Percentiles rank a stretch among this genome's conserved stretches.
Conservation (phyloP, 2,888 invertebrate genomes). For the Tipula vernalis region DNA sequence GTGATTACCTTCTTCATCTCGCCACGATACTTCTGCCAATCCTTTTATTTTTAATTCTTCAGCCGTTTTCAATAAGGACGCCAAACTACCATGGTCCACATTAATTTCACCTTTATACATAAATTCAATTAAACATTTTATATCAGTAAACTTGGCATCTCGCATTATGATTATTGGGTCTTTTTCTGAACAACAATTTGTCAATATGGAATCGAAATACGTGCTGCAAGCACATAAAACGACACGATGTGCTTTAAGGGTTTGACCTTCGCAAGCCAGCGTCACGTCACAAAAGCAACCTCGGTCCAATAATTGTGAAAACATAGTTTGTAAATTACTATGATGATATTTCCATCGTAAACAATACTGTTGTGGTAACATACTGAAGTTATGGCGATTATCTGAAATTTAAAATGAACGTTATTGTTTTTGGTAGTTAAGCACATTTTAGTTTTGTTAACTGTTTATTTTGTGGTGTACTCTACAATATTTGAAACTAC, state of each 20-base stretch:
- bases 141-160: constrained; percentile 81
- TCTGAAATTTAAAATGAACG: neutral
- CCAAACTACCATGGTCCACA: constrained; percentile 82
- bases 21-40: constrained; percentile 80
- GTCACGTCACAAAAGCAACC: constrained; percentile 87
- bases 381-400: constrained; percentile 23
- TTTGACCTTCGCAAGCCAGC: constrained; percentile 72
- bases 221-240: constrained; percentile 88
- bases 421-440: neutral
- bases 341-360: constrained; percentile 88
- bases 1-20: constrained; percentile 40
- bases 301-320: constrained; percentile 71
- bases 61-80: constrained; percentile 79
- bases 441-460: too few relatives aligned
- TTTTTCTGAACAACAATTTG: constrained; percentile 60
- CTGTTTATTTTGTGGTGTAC: too few relatives aligned
- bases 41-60: constrained; percentile 88
- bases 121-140: constrained; percentile 81
- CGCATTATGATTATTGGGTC: constrained; percentile 77
- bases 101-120: constrained; percentile 95
- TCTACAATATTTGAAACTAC: too few relatives aligned
- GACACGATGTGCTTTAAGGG: constrained; percentile 68
- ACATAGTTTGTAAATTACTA: constrained; percentile 80
- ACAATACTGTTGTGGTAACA: constrained; percentile 84
- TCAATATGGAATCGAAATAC: constrained; percentile 76